Evolutionary conservation across 2,113 vertebrate species (phyloP), one percentile per base, ranked within the genome.

Genomic region (Tragulus kanchil): DNA sequence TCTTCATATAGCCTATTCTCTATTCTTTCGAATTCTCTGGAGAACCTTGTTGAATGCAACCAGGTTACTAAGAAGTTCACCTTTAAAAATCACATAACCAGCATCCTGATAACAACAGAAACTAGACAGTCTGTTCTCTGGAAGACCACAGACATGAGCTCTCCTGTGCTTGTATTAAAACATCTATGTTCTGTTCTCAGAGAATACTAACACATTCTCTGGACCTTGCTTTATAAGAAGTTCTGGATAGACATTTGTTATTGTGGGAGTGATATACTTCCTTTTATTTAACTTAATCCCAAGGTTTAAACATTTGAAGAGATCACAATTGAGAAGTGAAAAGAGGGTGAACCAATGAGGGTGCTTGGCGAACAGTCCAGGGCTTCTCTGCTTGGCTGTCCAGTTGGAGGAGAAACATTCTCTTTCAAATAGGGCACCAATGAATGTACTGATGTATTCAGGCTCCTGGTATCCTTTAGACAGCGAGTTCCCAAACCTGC

Each of bases 401-500:
- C 15, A 54, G 11, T 45, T 48, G 23, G 9, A 54, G 25, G 4
- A 28, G 25, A n/a, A n/a, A 84, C 1, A 8, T 13, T 75, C 13
- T 52, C 19, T 21, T 54, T 8, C 21, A 78, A 11, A 67, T 31
- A 82, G 42, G 36, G 19, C 25, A 48, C 4, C 5, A 31, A 9
- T 9, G 31, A 0, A 5, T 31, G 6, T 62, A 4, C 5, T 12
- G 13, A 90, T 6, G 31, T 28, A 5, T 65, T 4, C 36, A 54
- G 2, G 4, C 78, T 0, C 67, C 28, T 23, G 19, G n/a, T 64
- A 59, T 1, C 14, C 9, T 25, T 14, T 42, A 62, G 75, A 83
- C 0, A 45, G 23, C 28, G 23, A 42, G 14, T 8, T 12, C 14
- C 36, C 0, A 23, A n/a, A 19, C 19, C 16, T 17, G 67, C 5